phyloP scores from a whole-genome alignment of 2,888 invertebrate genomes.

The Dendrolimus pini region DNA sequence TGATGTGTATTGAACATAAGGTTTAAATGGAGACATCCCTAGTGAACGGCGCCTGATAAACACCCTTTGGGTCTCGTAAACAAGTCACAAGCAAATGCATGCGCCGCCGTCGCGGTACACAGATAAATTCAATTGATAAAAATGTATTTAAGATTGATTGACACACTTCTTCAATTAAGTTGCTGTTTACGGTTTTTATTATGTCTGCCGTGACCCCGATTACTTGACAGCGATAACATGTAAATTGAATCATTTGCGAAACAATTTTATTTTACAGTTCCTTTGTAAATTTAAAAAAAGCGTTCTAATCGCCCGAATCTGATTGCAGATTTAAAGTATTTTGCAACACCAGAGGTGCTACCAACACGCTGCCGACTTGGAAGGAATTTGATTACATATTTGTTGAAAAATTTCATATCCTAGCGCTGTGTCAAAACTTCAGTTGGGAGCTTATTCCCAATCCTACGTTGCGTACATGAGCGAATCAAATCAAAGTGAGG shows the following conservation, averaged over 20 bases:
- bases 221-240: constrained; percentile 10
- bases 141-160: constrained; percentile 24
- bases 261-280: constrained; percentile 9
- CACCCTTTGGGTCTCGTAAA: constrained; percentile 14
- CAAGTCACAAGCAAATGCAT: constrained; percentile 18
- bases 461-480: no score
- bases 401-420: no score
- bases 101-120: constrained; percentile 7
- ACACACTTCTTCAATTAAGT: constrained; percentile 25
- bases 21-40: constrained; percentile 2
- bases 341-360: no score
- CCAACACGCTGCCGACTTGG: no score
- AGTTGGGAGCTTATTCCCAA: no score
- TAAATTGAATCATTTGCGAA: constrained; percentile 32
- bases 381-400: no score
- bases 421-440: no score
- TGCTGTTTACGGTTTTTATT: constrained; percentile 19
- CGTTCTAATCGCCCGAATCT: no score
- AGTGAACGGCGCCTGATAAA: constrained; percentile 17
- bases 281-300: no score
- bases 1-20: no score
- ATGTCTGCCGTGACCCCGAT: constrained; percentile 25
- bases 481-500: no score
- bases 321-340: no score
- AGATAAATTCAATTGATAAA: constrained; percentile 14